Percentiles rank a stretch among this genome's conserved stretches.
These are phyloP conservation scores for Drosophila ogumai DNA, from an alignment of 1,140 invertebrate genomes.

Conservation along the genomic window DNA sequence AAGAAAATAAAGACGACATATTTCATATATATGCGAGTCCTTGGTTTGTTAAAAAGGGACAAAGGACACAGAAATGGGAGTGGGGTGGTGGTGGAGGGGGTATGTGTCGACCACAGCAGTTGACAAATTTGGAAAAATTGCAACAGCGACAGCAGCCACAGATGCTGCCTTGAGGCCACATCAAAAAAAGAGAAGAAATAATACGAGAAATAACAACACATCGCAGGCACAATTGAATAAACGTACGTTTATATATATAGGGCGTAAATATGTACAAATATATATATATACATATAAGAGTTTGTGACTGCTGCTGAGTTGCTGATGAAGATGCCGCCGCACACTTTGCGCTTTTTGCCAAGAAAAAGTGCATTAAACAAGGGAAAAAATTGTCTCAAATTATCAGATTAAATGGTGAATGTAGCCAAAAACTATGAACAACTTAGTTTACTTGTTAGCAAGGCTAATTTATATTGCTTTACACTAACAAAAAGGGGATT, in stretches of 20 bases:
- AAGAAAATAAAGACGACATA: conserved; percentile 59
- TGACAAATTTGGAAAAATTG: conserved; percentile 79
- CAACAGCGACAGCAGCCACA: conserved; percentile 52
- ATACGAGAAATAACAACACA: conserved; percentile 13
- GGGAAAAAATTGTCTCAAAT: background rate
- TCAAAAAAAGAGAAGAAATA: conserved; percentile 14
- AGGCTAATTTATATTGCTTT: background rate
- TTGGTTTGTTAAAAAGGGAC: conserved; percentile 34
- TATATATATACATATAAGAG: conserved; percentile 8
- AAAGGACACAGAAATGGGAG: background rate
- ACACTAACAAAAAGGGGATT: background rate
- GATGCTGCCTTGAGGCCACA: conserved; percentile 45
- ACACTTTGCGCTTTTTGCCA: conserved; percentile 14
- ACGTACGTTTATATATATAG: conserved; percentile 1
- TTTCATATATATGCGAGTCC: conserved; percentile 65
- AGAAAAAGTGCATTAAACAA: background rate
- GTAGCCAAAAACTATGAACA: background rate
- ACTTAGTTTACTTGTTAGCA: background rate
- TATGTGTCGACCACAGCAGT: conserved; percentile 51
- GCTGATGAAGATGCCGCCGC: conserved; percentile 39
- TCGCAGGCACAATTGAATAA: conserved; percentile 24
- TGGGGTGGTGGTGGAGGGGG: background rate
- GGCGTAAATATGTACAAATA: conserved; percentile 3
- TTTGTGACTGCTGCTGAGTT: conserved; percentile 19
- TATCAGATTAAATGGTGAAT: conserved; percentile 1